Percentiles rank a stretch among this genome's conserved stretches.
Evolutionary conservation across 2,113 vertebrate genomes (phyloP).

Genomic region (Callithrix jacchus): DNA sequence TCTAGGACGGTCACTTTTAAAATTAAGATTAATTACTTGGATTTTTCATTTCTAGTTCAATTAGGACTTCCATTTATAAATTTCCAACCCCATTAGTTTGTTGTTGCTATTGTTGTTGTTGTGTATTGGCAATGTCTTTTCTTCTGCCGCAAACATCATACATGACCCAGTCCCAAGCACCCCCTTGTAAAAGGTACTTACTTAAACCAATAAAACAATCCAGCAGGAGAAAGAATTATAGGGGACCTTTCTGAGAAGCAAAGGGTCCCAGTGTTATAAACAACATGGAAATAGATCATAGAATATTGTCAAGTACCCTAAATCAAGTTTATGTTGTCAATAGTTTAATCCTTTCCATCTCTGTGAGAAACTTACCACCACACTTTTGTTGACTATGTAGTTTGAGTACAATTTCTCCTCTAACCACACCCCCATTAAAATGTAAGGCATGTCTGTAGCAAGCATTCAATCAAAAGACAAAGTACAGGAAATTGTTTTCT

Average conservation of each 20-base stretch:
- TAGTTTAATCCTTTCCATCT: constrained; percentile 69
- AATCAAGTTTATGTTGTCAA: constrained; percentile 70
- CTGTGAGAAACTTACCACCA: constrained; percentile 34
- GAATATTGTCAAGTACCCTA: constrained; percentile 42
- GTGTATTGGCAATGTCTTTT: constrained; percentile 45
- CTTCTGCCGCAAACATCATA: constrained; percentile 50
- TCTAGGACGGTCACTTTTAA: constrained; percentile 26
- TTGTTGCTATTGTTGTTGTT: constrained; percentile 71
- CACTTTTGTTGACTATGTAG: constrained; percentile 29
- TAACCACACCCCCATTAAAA: constrained; percentile 62
- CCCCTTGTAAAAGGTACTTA: constrained; percentile 65
- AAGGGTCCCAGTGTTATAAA: constrained; percentile 44
- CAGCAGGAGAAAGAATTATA: constrained; percentile 22
- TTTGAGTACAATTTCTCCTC: constrained; percentile 46
- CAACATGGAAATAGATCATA: constrained; percentile 66
- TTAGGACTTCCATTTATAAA: constrained; percentile 64
- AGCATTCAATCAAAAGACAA: constrained; percentile 72
- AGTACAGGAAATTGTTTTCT: constrained; percentile 48
- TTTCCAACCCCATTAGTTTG: constrained; percentile 60
- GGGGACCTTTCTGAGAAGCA: background rate
- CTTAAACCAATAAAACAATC: constrained; percentile 68
- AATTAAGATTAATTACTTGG: constrained; percentile 65
- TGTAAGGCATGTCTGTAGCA: constrained; percentile 37
- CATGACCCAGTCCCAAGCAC: constrained; percentile 55
- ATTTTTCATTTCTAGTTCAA: constrained; percentile 61